phyloP scores from a whole-genome alignment of 2,113 vertebrate genomes.

The Tetraodon nigroviridis region DNA sequence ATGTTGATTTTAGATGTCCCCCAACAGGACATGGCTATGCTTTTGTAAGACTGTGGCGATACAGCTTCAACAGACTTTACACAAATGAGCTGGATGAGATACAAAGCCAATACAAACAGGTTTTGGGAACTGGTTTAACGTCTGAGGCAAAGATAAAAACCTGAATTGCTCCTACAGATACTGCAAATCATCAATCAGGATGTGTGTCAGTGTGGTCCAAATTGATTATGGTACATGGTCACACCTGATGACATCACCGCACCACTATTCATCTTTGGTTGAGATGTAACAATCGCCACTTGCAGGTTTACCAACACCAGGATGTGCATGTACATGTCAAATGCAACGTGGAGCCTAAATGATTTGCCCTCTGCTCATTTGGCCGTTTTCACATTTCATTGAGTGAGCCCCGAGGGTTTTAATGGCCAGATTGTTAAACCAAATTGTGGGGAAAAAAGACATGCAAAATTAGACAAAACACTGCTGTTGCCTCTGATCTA shows the following conservation, averaged over 20 bases:
- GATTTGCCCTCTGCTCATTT: slow-evolving; percentile 28
- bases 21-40: slow-evolving; percentile 47
- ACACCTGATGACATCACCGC: slow-evolving; percentile 5
- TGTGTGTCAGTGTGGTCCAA: no score
- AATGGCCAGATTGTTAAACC: slow-evolving; percentile 13
- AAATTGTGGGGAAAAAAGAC: slow-evolving; percentile 7
- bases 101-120: slow-evolving; percentile 8
- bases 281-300: slow-evolving; percentile 9
- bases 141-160: no score
- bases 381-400: slow-evolving; percentile 28
- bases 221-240: not conserved
- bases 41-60: slow-evolving; percentile 50
- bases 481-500: not conserved
- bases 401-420: slow-evolving; percentile 19
- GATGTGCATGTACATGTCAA: not conserved
- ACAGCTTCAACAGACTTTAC: slow-evolving; percentile 35
- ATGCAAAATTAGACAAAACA: no score
- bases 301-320: not conserved
- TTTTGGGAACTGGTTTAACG: not conserved
- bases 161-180: not conserved
- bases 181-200: no score
- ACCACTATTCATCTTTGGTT: not conserved
- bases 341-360: slow-evolving; percentile 15
- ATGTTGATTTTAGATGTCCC: slow-evolving; percentile 65
- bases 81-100: slow-evolving; percentile 23